Percentiles rank a stretch among this genome's conserved stretches.
phyloP scores from a whole-genome alignment of 2,888 invertebrate genomes.

The Pristionchus fissidentatus region DNA sequence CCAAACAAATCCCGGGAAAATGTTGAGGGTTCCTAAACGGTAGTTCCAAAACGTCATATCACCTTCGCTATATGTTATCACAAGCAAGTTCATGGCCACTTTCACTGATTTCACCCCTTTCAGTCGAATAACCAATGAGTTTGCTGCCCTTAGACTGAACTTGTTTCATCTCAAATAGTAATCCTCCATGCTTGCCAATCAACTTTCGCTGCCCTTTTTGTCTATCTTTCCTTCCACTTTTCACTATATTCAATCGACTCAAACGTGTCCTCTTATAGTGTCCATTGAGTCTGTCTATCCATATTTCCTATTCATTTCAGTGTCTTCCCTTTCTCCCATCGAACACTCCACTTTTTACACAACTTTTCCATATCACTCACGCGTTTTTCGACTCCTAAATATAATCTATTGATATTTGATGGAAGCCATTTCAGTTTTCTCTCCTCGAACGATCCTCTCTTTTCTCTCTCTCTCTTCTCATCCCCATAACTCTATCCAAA shows the following conservation, averaged over 20 bases:
- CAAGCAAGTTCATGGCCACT: no score
- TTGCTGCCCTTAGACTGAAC: not conserved
- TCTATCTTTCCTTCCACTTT: not conserved
- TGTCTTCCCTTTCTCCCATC: not conserved
- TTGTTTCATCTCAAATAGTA: not conserved
- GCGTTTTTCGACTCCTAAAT: not conserved
- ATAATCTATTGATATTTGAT: no score
- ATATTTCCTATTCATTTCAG: slow-evolving; percentile 9
- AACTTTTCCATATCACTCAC: not conserved
- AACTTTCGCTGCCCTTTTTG: not conserved
- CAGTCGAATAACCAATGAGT: not conserved
- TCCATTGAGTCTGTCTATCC: slow-evolving; percentile 23
- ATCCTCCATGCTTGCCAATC: slow-evolving; percentile 27
- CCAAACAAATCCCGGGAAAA: no score
- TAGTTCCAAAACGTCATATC: no score
- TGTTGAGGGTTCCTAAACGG: no score
- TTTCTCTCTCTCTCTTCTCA: not conserved
- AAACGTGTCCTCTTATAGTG: slow-evolving; percentile 46
- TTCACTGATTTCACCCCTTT: not conserved
- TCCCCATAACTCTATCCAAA: slow-evolving; percentile 24
- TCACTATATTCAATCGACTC: not conserved
- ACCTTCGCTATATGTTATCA: no score
- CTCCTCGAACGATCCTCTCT: slow-evolving; percentile 21
- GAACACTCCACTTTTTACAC: slow-evolving; percentile 2
- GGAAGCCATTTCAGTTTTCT: slow-evolving; percentile 13